Percentiles rank a stretch among this genome's conserved stretches.
Conservation (phyloP, 1,140 invertebrate species). For the Laupala kohalensis region DNA sequence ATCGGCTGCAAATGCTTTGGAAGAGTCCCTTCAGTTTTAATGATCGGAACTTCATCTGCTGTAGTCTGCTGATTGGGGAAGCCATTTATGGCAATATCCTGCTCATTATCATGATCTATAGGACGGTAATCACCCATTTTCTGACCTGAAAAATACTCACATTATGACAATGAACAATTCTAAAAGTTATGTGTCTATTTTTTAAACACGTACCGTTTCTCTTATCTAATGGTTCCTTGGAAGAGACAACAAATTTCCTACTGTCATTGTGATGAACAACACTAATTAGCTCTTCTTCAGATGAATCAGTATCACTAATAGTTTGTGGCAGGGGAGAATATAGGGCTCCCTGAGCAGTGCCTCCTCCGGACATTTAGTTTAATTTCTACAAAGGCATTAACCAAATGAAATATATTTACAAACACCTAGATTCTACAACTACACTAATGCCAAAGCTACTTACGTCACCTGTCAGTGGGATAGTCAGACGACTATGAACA, state of each 20-base stretch:
- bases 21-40: constrained; percentile 6
- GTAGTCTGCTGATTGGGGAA: not conserved
- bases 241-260: constrained; percentile 8
- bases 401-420: not conserved
- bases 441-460: constrained; percentile 1
- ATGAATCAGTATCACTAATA: constrained; percentile 13
- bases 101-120: constrained; percentile 4
- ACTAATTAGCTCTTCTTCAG: constrained; percentile 14
- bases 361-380: constrained; percentile 15
- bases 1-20: constrained; percentile 34
- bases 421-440: not conserved
- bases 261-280: constrained; percentile 9
- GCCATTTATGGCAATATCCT: constrained; percentile 7
- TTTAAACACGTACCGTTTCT: constrained; percentile 1
- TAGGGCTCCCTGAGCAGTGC: constrained; percentile 10
- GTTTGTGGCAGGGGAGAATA: constrained; percentile 14
- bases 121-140: constrained; percentile 14
- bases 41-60: constrained; percentile 8
- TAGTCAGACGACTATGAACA: not conserved
- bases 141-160: constrained; percentile 5
- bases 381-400: not conserved
- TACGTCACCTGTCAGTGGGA: not conserved
- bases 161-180: not conserved
- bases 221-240: constrained; percentile 4
- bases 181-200: not conserved